These are phyloP conservation scores for Apeltes quadracus DNA, from an alignment of 2,113 vertebrate genomes.

Conservation along the genomic window DNA sequence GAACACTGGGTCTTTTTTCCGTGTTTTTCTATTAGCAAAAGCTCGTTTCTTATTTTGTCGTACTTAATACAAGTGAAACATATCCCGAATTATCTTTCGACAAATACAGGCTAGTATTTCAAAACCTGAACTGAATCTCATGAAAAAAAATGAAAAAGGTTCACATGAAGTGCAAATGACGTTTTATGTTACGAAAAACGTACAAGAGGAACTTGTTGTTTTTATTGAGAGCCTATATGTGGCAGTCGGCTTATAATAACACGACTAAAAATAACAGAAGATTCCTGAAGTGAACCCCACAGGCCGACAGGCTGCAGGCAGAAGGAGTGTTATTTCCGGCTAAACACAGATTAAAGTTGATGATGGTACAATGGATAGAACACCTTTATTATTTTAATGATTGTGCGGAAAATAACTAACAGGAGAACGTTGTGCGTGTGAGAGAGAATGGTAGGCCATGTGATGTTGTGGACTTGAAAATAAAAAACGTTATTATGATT, in stretches of 20 bases:
- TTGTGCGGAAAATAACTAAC: background rate
- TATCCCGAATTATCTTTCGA: background rate
- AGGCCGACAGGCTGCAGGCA: background rate
- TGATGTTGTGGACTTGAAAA: background rate
- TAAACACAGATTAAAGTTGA: background rate
- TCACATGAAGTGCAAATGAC: background rate
- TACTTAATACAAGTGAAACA: background rate
- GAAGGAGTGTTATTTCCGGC: background rate
- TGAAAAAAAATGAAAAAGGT: background rate
- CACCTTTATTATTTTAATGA: background rate
- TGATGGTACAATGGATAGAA: background rate
- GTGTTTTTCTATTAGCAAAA: no score
- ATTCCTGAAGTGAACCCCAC: background rate
- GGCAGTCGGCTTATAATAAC: background rate
- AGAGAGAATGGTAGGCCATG: background rate
- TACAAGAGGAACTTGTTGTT: background rate
- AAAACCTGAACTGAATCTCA: background rate
- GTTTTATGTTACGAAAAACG: background rate
- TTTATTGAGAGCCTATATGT: conserved; percentile 4
- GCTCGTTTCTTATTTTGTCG: background rate
- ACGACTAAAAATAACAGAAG: background rate
- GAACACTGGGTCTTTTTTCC: no score
- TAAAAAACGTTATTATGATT: background rate
- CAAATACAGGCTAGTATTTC: background rate
- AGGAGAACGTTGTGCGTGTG: background rate